phyloP scores from a whole-genome alignment of 2,888 invertebrate species.

The Nineta flava region DNA sequence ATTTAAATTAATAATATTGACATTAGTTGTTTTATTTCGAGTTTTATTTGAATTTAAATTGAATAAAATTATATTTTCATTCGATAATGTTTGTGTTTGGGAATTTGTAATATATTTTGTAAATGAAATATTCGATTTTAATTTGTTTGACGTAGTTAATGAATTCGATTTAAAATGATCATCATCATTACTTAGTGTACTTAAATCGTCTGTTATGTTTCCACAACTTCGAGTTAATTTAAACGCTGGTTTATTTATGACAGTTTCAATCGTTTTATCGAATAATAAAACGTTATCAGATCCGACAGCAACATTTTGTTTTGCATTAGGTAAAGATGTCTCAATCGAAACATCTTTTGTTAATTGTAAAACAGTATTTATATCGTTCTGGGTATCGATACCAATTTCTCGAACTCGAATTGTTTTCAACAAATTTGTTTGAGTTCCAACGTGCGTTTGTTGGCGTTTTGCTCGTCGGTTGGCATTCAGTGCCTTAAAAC shows the following conservation, averaged over 20 bases:
- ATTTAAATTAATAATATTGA: constrained; percentile 34
- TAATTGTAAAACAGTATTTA: constrained; percentile 28
- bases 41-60: constrained; percentile 24
- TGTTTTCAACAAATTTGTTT: constrained; percentile 33
- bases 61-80: constrained; percentile 21
- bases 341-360: constrained; percentile 24
- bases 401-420: constrained; percentile 40
- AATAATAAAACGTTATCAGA: constrained; percentile 23
- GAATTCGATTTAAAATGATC: constrained; percentile 6
- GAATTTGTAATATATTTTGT: constrained; percentile 19
- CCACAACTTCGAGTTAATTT: constrained; percentile 26
- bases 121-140: constrained; percentile 18
- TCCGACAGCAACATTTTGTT: constrained; percentile 29
- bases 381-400: constrained; percentile 36
- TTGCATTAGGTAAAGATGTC: constrained; percentile 27
- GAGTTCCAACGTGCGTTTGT: constrained; percentile 38
- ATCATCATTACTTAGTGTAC: constrained; percentile 6
- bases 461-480: constrained; percentile 24
- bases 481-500: constrained; percentile 38
- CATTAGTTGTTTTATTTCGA: constrained; percentile 26
- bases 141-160: constrained; percentile 21
- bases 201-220: constrained; percentile 19
- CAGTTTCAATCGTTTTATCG: constrained; percentile 5
- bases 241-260: constrained; percentile 21
- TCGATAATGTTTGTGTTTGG: constrained; percentile 14